Percentiles rank a stretch among this genome's conserved stretches.
Evolutionary conservation across 2,797 vertebrate genomes (phyloP).

Genomic region (Coregonus suidteri): DNA sequence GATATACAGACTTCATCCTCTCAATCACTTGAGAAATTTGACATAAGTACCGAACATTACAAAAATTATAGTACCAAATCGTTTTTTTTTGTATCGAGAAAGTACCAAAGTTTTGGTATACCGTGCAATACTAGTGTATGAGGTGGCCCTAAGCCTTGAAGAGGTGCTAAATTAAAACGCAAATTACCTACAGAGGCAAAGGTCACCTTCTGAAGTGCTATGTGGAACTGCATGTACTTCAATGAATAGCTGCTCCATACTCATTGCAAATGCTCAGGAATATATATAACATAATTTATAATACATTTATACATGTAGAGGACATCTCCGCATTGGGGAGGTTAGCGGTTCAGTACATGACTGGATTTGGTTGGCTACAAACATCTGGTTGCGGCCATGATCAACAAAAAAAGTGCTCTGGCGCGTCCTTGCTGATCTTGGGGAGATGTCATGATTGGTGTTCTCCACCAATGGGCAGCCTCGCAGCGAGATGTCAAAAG

Average conservation of each 20-base stretch:
- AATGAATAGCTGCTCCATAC: not conserved
- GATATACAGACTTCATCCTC: too few relatives aligned
- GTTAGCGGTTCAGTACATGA: conserved; percentile 8
- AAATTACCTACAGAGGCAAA: not conserved
- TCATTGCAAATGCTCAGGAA: not conserved
- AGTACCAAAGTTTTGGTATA: too few relatives aligned
- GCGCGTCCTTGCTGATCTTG: conserved; percentile 54
- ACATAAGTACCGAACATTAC: too few relatives aligned
- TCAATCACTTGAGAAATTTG: too few relatives aligned
- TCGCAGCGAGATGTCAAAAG: not conserved
- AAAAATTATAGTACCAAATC: too few relatives aligned
- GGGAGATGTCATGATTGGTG: conserved; percentile 23
- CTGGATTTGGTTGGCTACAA: not conserved
- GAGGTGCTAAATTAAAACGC: conserved; percentile 33
- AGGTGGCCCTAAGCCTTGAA: conserved; percentile 33
- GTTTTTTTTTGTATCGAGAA: too few relatives aligned
- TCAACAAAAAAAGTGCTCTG: conserved; percentile 24
- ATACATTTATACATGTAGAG: not conserved
- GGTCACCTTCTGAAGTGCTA: not conserved
- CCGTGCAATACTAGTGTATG: not conserved
- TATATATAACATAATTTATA: not conserved
- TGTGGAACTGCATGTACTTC: conserved; percentile 10
- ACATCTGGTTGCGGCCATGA: conserved; percentile 11
- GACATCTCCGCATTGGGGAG: not conserved
- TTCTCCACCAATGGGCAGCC: conserved; percentile 16